These are phyloP conservation scores for Alouatta palliata DNA, from an alignment of 2,113 vertebrate species.

Conservation along the genomic window DNA sequence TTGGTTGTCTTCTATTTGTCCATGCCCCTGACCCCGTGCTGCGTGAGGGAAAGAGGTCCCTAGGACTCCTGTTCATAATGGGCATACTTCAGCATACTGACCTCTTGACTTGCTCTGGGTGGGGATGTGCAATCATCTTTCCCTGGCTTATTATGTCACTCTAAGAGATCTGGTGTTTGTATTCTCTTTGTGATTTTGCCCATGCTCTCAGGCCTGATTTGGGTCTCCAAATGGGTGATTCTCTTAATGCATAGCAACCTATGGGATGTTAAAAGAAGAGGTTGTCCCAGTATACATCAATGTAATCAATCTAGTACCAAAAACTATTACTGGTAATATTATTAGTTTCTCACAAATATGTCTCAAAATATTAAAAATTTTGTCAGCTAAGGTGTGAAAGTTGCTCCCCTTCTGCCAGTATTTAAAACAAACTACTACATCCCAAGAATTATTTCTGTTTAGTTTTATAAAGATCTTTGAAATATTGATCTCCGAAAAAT, in stretches of 20 bases:
- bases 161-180: neutral
- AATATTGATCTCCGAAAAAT: constrained; percentile 30
- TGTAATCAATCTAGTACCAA: neutral
- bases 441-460: neutral
- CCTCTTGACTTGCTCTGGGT: neutral
- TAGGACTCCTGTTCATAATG: neutral
- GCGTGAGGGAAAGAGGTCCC: neutral
- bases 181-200: neutral
- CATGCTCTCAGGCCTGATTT: neutral
- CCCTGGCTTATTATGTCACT: neutral
- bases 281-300: neutral
- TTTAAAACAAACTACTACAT: neutral
- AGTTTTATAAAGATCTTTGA: neutral
- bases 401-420: neutral
- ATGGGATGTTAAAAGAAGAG: neutral
- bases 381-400: neutral
- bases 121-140: neutral
- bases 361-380: neutral
- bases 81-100: no score
- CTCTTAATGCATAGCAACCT: neutral
- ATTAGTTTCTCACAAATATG: neutral
- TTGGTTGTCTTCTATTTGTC: neutral
- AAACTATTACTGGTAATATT: neutral
- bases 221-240: neutral
- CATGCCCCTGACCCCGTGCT: no score